Conservation (phyloP, 1,140 invertebrate species). For the Lethrus apterus region DNA sequence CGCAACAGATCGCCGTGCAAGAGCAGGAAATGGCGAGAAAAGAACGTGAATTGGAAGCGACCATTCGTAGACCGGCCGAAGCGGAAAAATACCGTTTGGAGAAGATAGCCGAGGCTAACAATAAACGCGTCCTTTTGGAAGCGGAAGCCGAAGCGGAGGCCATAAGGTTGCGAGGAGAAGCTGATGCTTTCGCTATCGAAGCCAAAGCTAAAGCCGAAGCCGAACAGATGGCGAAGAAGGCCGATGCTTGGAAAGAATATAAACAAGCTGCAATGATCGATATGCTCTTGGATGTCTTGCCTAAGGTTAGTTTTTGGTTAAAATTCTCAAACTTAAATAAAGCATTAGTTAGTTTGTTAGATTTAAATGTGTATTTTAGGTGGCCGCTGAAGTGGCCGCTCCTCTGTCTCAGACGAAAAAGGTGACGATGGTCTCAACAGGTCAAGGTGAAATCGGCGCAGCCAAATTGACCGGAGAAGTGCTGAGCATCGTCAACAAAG, state of each 20-base stretch:
- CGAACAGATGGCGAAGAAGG: slow-evolving; percentile 94
- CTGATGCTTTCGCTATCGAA: slow-evolving; percentile 89
- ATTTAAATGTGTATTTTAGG: slow-evolving; percentile 44
- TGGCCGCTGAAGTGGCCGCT: slow-evolving; percentile 92
- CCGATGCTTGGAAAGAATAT: slow-evolving; percentile 93
- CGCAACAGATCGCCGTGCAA: slow-evolving; percentile 85
- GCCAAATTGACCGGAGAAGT: slow-evolving; percentile 91
- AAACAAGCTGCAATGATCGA: slow-evolving; percentile 95
- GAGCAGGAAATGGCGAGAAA: slow-evolving; percentile 81
- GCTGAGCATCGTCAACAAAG: slow-evolving; percentile 81
- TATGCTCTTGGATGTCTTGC: slow-evolving; percentile 93
- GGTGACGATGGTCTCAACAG: slow-evolving; percentile 81
- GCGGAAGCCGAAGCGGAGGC: slow-evolving; percentile 94
- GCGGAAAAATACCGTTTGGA: slow-evolving; percentile 90
- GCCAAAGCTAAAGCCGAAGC: slow-evolving; percentile 92
- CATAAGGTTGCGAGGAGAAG: slow-evolving; percentile 67
- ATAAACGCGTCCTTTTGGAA: slow-evolving; percentile 72
- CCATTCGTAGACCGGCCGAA: slow-evolving; percentile 83
- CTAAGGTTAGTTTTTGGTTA: slow-evolving; percentile 64
- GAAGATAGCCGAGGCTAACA: slow-evolving; percentile 88
- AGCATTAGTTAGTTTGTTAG: neutral
- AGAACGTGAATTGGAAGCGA: slow-evolving; percentile 85
- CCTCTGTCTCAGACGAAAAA: slow-evolving; percentile 85
- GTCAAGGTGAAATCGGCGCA: slow-evolving; percentile 85
- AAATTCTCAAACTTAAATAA: neutral